Base-by-base conservation (phyloP, 2,888 invertebrate genomes). In the Caenorhabditis sp. region DNA sequence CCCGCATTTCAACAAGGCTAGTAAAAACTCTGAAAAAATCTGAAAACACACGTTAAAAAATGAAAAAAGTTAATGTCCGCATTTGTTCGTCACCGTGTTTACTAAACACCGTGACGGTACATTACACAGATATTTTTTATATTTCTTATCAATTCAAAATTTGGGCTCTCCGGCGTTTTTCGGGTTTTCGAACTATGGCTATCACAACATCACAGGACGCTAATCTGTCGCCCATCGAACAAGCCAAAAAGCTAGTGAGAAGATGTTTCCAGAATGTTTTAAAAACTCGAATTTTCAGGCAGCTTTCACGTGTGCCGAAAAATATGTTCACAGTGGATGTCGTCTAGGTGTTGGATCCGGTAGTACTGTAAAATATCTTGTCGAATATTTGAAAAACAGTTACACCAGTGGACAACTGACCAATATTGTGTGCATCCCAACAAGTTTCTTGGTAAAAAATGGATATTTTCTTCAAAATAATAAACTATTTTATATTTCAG, bases 321-420 rank as follows among this genome's bases (percentile, higher is more conserved):
- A 78, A 52, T 70, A 83, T 57, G 67, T 85, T 8, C 56, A 54
- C 12, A 75, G 62, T 56, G 86, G 86, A 1, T 76, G 76, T 68
- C 76, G 76, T 23, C 56, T 87, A 26, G 87, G 87, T 10, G 85
- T 87, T 21, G 87, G 87, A 21, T 84, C 84, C 20, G 87, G 87
- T 43, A 83, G 84, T 38, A 87, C 87, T 5, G 84, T 85, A 26
- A 85, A 81, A 67, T 85, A 83, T 59, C 59, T 81, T 2, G 83
- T 87, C 20, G 82, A 86, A 53, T 84, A 80, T 68, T 63, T 87
- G 63, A 73, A 79, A 23, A 79, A 82, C 49, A 69, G 67, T 1
- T 83, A 66, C 60, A 62, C 74, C 54, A 66, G 57, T n/a, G 84
- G 85, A 25, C 27, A 63, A 31, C 70, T 87, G 31, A 68, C 59